These are phyloP conservation scores for Corydoras sp. DNA, from an alignment of 2,113 vertebrate species.

Conservation along the genomic window DNA sequence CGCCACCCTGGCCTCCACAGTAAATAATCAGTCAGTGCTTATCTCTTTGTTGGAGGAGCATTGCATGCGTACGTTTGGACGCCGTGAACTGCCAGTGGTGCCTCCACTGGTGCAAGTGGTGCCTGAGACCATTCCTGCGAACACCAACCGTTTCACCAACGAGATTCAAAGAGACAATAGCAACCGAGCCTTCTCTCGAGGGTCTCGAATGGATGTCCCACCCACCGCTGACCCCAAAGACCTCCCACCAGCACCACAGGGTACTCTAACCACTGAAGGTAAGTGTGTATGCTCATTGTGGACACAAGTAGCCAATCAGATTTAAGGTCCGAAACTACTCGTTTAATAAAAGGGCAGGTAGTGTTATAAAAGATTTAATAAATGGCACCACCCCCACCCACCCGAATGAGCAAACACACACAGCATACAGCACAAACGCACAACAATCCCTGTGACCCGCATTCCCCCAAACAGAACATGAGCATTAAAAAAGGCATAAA, in stretches of 20 bases:
- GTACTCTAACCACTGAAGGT: constrained; percentile 86
- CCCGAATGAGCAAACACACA: too few relatives aligned
- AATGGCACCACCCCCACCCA: too few relatives aligned
- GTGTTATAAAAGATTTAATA: too few relatives aligned
- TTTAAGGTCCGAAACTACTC: too few relatives aligned
- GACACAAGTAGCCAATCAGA: too few relatives aligned
- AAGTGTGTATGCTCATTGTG: constrained; percentile 20
- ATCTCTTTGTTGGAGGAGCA: constrained; percentile 87
- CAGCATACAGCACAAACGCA: too few relatives aligned
- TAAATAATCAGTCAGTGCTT: constrained; percentile 92
- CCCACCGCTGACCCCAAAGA: constrained; percentile 63
- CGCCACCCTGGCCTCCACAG: constrained; percentile 76
- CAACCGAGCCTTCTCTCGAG: constrained; percentile 74
- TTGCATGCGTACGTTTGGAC: constrained; percentile 76
- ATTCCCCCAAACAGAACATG: too few relatives aligned
- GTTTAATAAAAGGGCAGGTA: too few relatives aligned
- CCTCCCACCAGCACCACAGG: constrained; percentile 77
- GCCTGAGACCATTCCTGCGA: constrained; percentile 79
- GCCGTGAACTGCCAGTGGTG: constrained; percentile 72
- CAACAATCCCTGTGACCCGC: too few relatives aligned
- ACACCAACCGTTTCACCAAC: constrained; percentile 79
- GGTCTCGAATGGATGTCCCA: constrained; percentile 67
- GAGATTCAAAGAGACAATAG: constrained; percentile 87
- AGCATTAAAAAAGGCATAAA: too few relatives aligned
- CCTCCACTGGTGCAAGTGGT: constrained; percentile 94